Evolutionary conservation across 2,797 vertebrate species (phyloP).

Genomic region (Mormyrus hasselquistii): DNA sequence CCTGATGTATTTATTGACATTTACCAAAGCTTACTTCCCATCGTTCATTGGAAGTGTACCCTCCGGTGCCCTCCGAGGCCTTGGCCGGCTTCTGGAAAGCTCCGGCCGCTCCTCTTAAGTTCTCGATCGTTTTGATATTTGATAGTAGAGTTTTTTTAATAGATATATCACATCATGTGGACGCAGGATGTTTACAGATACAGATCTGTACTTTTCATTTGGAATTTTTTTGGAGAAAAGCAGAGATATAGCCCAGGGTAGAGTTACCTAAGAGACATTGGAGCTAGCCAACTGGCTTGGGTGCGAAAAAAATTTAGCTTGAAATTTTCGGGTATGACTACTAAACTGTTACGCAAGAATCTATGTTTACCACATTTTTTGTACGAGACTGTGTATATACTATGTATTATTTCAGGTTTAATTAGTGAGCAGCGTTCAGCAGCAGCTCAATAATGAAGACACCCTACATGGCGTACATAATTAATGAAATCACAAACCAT

Average conservation of each 20-base stretch:
- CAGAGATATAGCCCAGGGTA: neutral
- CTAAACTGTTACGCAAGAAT: neutral
- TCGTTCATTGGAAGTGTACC: conserved; percentile 26
- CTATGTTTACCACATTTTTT: neutral
- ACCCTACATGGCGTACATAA: neutral
- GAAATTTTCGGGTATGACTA: neutral
- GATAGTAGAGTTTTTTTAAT: neutral
- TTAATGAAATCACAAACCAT: conserved; percentile 6
- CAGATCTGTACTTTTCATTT: neutral
- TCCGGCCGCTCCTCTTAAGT: neutral
- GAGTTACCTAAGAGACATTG: neutral
- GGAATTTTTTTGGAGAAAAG: neutral
- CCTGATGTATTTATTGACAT: conserved; percentile 60
- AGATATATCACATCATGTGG: neutral
- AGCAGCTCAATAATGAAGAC: neutral
- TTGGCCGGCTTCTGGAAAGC: conserved; percentile 26
- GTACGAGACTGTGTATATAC: neutral
- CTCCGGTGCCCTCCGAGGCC: neutral
- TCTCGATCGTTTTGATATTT: neutral
- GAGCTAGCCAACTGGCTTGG: neutral
- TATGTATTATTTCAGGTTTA: conserved; percentile 8
- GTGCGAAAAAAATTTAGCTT: neutral
- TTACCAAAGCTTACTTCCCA: conserved; percentile 31
- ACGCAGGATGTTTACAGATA: neutral
- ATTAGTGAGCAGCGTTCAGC: neutral